Evolutionary conservation across 1,140 invertebrate genomes (phyloP).

Genomic region (Aphidius gifuensis): DNA sequence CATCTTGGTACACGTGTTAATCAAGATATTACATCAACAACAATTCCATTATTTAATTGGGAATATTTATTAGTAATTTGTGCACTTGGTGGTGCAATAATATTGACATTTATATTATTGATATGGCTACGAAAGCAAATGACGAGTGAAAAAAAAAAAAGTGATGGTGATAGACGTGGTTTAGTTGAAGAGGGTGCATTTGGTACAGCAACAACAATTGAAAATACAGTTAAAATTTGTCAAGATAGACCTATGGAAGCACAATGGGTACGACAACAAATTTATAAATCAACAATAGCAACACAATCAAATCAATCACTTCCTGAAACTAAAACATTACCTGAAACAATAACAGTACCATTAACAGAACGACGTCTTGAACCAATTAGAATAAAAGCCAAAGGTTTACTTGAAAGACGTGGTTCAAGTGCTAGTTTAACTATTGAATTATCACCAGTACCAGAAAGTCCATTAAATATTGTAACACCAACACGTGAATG

Average conservation of each 20-base stretch:
- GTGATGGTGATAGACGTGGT: constrained; percentile 50
- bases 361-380: constrained; percentile 44
- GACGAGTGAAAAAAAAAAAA: constrained; percentile 54
- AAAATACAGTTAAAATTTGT: constrained; percentile 37
- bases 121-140: constrained; percentile 57
- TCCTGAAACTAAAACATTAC: constrained; percentile 32
- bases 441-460: constrained; percentile 58
- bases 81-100: constrained; percentile 50
- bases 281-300: constrained; percentile 44
- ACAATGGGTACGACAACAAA: constrained; percentile 51
- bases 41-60: constrained; percentile 50
- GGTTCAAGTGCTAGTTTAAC: constrained; percentile 86
- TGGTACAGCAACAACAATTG: constrained; percentile 27
- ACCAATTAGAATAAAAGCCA: constrained; percentile 59
- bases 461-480: constrained; percentile 53
- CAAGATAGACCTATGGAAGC: constrained; percentile 40
- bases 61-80: constrained; percentile 50
- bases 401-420: constrained; percentile 71
- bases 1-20: constrained; percentile 44
- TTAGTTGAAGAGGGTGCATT: constrained; percentile 50
- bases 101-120: constrained; percentile 54
- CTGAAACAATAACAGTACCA: constrained; percentile 42
- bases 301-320: constrained; percentile 28
- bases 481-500: constrained; percentile 54
- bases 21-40: constrained; percentile 46